Evolutionary conservation across 2,797 vertebrate species (phyloP), one percentile per base, ranked within the genome.

Genomic region (Rhadinocentrus ornatus): DNA sequence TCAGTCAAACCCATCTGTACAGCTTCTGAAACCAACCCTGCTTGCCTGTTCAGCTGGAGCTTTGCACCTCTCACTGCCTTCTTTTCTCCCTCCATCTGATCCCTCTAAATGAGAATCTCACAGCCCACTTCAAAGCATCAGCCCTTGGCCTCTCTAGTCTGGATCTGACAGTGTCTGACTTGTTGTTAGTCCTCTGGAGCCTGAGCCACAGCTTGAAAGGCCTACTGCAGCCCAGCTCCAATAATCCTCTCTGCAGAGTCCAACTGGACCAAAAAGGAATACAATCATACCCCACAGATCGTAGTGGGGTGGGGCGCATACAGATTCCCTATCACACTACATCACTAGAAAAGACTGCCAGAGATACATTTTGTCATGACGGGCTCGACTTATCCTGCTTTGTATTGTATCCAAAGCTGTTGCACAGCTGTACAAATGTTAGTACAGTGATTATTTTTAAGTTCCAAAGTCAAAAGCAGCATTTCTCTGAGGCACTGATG

Each of bases 51-150:
- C 78, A 80, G 74, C 78, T 74, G 72, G 52, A 86, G 84, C 81
- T 90, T 89, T 89, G 75, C 90, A 87, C 79, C 81, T 86, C 75
- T 83, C 56, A 13, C 69, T 77, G 63, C 84, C 80, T 82, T 80
- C 56, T 82, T 77, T 80, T 78, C 84, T 82, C 57, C 82, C 65
- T 82, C 68, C 73, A 77, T 90, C 81, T 90, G 86, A 88, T 88
- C 87, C 73, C 72, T 82, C 69, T 67, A 90, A 86, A 91, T 84
- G 88, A 86, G 85, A 90, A 90, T 89, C 78, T 88, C 88, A 81
- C 77, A 88, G 87, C 81, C 84, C 73, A 89, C 91, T 91, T 93
- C 92, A 94, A 93, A 93, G 92, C 77, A 22, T 60, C 75, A 75
- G 87, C 86, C 83, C 81, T 78, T 83, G 84, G 91, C 87, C 77